These are phyloP conservation scores for Metellina segmentata DNA, from an alignment of 2,888 invertebrate genomes.

Conservation along the genomic window DNA sequence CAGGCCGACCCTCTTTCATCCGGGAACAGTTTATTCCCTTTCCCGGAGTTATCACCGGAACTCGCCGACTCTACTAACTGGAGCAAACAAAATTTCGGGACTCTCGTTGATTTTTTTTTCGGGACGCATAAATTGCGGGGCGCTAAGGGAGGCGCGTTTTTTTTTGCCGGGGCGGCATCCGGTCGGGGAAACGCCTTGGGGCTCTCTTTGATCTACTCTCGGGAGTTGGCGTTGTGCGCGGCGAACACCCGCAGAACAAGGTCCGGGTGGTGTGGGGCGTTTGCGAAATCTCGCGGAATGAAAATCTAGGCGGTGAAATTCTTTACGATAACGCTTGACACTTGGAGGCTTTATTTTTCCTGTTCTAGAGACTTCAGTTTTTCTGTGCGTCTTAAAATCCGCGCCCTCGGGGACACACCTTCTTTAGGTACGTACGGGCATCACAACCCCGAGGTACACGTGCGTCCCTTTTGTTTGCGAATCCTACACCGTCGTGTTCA, in stretches of 20 bases:
- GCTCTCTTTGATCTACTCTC: neutral
- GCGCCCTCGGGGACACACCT: too few relatives aligned
- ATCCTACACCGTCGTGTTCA: too few relatives aligned
- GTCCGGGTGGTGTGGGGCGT: neutral
- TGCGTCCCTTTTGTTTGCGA: too few relatives aligned
- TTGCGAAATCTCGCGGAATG: too few relatives aligned
- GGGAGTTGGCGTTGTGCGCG: neutral
- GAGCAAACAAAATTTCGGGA: conserved; percentile 62
- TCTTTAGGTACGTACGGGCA: too few relatives aligned
- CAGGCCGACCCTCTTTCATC: neutral
- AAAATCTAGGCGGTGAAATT: too few relatives aligned
- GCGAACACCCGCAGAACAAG: neutral
- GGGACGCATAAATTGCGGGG: neutral
- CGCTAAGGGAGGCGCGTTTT: neutral
- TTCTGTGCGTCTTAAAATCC: too few relatives aligned
- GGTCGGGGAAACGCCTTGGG: neutral
- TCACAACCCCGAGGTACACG: too few relatives aligned
- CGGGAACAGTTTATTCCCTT: conserved; percentile 21
- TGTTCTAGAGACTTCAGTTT: too few relatives aligned
- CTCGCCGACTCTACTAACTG: conserved; percentile 38
- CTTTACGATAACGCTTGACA: too few relatives aligned
- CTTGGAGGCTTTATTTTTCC: too few relatives aligned
- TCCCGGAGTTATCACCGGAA: conserved; percentile 37
- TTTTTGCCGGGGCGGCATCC: neutral
- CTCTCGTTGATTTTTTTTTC: neutral